Percentiles rank a stretch among this genome's conserved stretches.
Evolutionary conservation across 2,113 vertebrate genomes (phyloP).

Genomic region (Seriola aureovittata): DNA sequence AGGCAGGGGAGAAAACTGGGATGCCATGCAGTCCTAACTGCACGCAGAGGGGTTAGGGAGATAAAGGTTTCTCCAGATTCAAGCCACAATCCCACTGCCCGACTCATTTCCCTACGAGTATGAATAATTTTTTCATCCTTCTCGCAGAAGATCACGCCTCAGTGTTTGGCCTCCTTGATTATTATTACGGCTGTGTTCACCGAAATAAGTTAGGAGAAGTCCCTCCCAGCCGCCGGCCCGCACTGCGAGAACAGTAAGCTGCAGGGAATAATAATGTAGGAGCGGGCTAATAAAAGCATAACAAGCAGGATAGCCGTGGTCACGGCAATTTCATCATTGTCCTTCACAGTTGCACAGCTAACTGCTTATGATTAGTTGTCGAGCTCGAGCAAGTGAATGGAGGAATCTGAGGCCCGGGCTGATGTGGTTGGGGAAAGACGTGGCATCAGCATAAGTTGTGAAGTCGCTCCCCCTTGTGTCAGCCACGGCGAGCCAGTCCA

Average conservation of each 20-base stretch:
- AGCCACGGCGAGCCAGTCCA: conserved; percentile 11
- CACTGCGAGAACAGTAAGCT: conserved; percentile 47
- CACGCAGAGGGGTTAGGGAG: conserved; percentile 71
- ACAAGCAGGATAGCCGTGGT: conserved; percentile 67
- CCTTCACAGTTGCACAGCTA: conserved; percentile 74
- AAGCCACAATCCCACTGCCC: conserved; percentile 64
- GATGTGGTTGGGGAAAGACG: conserved; percentile 29
- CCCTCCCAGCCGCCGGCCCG: conserved; percentile 42
- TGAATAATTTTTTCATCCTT: conserved; percentile 60
- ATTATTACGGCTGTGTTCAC: conserved; percentile 47
- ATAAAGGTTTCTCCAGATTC: conserved; percentile 80
- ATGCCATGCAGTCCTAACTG: conserved; percentile 78
- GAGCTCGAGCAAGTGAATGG: conserved; percentile 54
- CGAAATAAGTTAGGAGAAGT: conserved; percentile 50
- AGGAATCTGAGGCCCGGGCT: conserved; percentile 39
- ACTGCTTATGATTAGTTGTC: conserved; percentile 67
- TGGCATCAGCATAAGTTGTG: conserved; percentile 45
- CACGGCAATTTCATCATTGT: conserved; percentile 70
- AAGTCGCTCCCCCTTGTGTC: conserved; percentile 66
- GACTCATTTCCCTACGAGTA: conserved; percentile 59
- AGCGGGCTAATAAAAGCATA: conserved; percentile 66
- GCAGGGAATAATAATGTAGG: conserved; percentile 58
- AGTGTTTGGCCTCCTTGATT: conserved; percentile 65
- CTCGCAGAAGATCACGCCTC: conserved; percentile 49
- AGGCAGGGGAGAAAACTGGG: conserved; percentile 73